A percentile compares a stretch with the other conserved stretches of the same genome.
These are phyloP conservation scores for Apodemia zela DNA, from an alignment of 2,888 invertebrate genomes.

Conservation along the genomic window DNA sequence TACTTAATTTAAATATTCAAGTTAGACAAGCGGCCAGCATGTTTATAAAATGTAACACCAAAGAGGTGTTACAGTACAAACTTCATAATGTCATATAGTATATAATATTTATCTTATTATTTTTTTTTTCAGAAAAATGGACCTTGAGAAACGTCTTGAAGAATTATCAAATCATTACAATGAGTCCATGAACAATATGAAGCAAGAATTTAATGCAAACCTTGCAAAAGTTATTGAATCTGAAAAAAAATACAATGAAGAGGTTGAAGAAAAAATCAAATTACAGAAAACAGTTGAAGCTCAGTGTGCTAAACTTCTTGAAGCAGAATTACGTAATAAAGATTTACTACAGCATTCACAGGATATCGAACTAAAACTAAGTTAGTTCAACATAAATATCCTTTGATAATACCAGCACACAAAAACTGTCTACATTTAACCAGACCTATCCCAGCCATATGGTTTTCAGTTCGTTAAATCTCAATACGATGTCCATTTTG, in stretches of 20 bases:
- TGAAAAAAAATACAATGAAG: conserved; percentile 52
- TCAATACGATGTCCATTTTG: not conserved
- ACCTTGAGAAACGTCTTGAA: conserved; percentile 53
- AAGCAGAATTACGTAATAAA: conserved; percentile 42
- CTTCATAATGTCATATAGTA: too few relatives aligned
- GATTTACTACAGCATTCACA: conserved; percentile 27
- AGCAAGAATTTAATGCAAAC: conserved; percentile 48
- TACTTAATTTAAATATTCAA: too few relatives aligned
- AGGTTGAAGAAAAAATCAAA: conserved; percentile 45
- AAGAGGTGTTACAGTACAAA: too few relatives aligned
- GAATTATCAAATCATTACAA: conserved; percentile 53
- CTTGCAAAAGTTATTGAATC: conserved; percentile 49
- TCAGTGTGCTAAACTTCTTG: conserved; percentile 44
- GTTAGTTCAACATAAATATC: conserved; percentile 35
- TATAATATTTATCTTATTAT: not conserved
- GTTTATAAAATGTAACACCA: too few relatives aligned
- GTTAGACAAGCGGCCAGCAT: too few relatives aligned
- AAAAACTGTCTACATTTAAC: not conserved
- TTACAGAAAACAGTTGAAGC: conserved; percentile 45
- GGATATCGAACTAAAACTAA: conserved; percentile 33
- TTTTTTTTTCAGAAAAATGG: conserved; percentile 52
- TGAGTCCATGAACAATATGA: conserved; percentile 48
- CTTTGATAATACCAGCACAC: not conserved
- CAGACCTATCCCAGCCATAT: too few relatives aligned
- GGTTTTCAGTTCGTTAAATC: too few relatives aligned